A percentile compares a stretch with the other conserved stretches of the same genome.
Conservation (phyloP, 2,113 vertebrate genomes). For the Arenaria interpres region DNA sequence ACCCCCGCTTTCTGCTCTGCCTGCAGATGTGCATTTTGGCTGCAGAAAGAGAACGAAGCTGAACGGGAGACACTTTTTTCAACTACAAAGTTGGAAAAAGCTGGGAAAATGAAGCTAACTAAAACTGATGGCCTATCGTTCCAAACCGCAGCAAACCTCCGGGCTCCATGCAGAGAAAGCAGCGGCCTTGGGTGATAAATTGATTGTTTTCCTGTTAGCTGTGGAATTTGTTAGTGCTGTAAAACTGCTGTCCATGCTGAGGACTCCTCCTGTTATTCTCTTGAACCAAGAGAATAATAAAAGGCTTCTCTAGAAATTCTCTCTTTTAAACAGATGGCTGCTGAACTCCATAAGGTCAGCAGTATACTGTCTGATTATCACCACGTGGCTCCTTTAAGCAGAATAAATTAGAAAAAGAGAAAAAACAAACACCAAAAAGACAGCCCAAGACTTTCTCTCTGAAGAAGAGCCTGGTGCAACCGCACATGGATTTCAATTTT, state of each 20-base stretch:
- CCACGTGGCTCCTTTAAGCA: neutral
- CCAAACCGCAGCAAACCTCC: neutral
- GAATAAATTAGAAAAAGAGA: neutral
- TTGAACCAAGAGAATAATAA: neutral
- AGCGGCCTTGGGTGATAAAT: neutral
- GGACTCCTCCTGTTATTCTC: neutral
- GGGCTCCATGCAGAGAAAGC: neutral
- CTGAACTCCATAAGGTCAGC: neutral
- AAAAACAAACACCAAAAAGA: neutral
- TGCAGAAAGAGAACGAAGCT: neutral
- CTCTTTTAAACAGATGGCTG: neutral
- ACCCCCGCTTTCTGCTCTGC: neutral
- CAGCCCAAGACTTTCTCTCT: neutral
- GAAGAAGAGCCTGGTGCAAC: neutral
- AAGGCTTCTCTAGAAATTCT: neutral
- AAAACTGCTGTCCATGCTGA: conserved; percentile 4
- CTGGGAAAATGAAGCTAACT: neutral
- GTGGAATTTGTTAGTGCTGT: conserved; percentile 20
- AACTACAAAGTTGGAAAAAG: neutral
- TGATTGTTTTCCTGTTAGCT: conserved; percentile 19
- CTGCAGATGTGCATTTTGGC: neutral
- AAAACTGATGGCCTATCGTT: neutral
- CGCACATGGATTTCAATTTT: neutral
- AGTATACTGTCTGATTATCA: neutral
- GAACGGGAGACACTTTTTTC: neutral